phyloP scores from a whole-genome alignment of 2,797 vertebrate species.

The Cuculus canorus region DNA sequence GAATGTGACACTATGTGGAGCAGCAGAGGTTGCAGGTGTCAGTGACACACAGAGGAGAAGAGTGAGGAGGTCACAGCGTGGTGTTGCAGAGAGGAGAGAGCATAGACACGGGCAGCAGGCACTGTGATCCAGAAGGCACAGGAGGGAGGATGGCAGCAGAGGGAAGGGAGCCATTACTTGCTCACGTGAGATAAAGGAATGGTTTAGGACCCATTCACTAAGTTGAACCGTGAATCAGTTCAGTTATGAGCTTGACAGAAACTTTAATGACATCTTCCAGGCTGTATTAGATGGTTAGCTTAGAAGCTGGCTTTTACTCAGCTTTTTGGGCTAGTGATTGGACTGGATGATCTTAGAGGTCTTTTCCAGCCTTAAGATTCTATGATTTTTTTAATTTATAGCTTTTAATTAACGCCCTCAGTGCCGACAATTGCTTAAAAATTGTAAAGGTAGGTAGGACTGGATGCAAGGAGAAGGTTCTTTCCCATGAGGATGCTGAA shows the following conservation, averaged over 20 bases:
- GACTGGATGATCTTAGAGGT: too few relatives aligned
- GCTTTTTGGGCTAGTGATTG: not conserved
- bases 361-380: too few relatives aligned
- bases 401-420: not conserved
- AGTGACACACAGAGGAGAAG: rapidly evolving
- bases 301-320: not conserved
- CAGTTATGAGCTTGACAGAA: not conserved
- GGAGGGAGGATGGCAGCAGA: not conserved
- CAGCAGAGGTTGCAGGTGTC: not conserved
- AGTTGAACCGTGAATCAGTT: not conserved
- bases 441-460: not conserved
- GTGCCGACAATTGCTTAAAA: not conserved
- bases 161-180: not conserved
- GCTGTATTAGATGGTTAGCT: not conserved
- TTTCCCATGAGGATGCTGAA: not conserved
- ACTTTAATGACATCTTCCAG: not conserved
- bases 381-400: too few relatives aligned
- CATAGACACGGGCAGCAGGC: not conserved
- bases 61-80: rapidly evolving
- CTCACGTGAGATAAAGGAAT: not conserved
- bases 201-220: not conserved
- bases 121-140: not conserved
- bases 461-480: not conserved
- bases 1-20: rapidly evolving
- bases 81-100: not conserved